A percentile compares a stretch with the other conserved stretches of the same genome.
These are phyloP conservation scores for Cromileptes altivelis DNA, from an alignment of 2,113 vertebrate genomes.

Conservation along the genomic window DNA sequence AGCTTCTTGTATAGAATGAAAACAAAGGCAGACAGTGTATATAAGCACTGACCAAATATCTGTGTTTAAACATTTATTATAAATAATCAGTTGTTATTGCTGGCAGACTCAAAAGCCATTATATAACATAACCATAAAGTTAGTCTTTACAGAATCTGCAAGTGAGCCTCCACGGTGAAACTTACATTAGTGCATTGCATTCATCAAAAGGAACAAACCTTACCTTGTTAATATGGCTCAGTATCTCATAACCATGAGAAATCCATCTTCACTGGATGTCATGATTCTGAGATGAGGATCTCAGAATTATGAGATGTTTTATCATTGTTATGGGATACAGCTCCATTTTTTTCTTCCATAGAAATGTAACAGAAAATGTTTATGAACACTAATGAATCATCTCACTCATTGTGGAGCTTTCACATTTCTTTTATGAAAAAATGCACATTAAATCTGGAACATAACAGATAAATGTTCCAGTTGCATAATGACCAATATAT, in stretches of 20 bases:
- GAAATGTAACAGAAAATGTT: neutral
- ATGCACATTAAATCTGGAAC: neutral
- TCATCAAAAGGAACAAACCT: neutral
- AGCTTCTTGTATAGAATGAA: neutral
- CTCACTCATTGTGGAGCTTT: neutral
- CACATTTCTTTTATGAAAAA: neutral
- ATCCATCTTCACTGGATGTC: neutral
- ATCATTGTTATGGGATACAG: neutral
- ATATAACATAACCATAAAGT: neutral
- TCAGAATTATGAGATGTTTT: neutral
- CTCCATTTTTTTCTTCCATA: neutral
- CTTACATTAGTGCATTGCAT: neutral
- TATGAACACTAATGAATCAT: neutral
- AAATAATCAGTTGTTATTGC: constrained; percentile 31
- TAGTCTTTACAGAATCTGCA: neutral
- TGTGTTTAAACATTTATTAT: constrained; percentile 26
- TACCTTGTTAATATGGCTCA: neutral
- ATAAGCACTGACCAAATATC: neutral
- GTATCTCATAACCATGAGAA: neutral
- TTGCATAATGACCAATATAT: neutral
- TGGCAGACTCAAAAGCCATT: constrained; percentile 8
- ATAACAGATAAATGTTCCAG: neutral
- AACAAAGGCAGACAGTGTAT: neutral
- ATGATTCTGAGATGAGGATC: too few species aligned
- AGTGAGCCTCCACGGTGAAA: neutral